These are phyloP conservation scores for Nephrotoma guestfalica DNA, from an alignment of 2,888 invertebrate species.

Conservation along the genomic window DNA sequence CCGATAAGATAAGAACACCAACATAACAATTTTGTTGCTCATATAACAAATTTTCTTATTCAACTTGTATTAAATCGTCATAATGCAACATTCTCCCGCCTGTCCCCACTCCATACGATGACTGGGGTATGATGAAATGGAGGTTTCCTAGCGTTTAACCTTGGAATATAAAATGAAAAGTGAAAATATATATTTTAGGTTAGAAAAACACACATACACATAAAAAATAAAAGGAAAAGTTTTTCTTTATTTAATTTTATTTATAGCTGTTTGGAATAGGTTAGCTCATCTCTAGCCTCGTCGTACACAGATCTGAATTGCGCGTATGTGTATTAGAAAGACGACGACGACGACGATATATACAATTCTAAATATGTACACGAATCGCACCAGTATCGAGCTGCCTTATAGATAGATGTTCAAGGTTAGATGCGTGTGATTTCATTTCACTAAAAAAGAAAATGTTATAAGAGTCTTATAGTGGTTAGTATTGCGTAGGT, in stretches of 20 bases:
- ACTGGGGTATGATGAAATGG: neutral
- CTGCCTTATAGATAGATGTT: neutral
- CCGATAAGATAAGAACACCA: neutral
- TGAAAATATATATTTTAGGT: neutral
- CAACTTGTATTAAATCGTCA: neutral
- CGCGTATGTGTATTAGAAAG: neutral
- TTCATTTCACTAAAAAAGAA: neutral
- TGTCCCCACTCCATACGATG: no score
- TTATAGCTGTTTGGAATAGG: neutral
- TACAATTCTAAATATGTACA: neutral
- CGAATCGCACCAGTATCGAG: neutral
- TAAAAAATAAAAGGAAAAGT: neutral
- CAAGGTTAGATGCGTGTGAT: neutral
- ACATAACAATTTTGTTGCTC: neutral
- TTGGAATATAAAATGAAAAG: neutral
- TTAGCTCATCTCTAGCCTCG: neutral
- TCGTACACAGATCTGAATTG: neutral
- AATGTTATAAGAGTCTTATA: neutral
- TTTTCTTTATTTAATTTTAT: neutral
- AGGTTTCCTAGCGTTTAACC: neutral
- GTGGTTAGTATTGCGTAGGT: neutral
- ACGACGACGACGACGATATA: neutral
- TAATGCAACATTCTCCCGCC: neutral
- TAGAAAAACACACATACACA: neutral
- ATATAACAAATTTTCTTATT: neutral